Evolutionary conservation across 2,888 invertebrate species (phyloP).

Genomic region (Eilema depressum): DNA sequence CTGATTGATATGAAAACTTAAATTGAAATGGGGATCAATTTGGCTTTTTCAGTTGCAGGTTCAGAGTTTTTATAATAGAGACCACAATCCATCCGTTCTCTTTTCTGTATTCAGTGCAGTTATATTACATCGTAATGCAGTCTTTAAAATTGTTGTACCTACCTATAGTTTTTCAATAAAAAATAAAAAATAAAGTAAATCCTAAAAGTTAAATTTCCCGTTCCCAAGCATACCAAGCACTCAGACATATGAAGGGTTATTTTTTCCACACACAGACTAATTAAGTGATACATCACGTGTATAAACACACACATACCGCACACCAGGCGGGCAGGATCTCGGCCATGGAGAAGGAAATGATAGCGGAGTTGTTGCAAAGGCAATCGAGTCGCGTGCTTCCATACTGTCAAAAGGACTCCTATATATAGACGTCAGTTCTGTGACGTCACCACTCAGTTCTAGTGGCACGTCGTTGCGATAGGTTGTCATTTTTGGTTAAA

Average conservation of each 20-base stretch:
- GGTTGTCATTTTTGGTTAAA: too few species aligned
- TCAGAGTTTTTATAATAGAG: background rate
- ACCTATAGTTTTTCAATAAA: too few species aligned
- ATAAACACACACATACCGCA: slow-evolving; percentile 26
- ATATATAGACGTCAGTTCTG: too few species aligned
- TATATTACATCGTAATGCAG: background rate
- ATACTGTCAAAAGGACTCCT: too few species aligned
- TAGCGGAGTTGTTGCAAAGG: too few species aligned
- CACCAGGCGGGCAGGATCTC: slow-evolving; percentile 25
- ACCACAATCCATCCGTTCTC: background rate
- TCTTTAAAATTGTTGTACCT: background rate
- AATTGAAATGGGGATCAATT: slow-evolving; percentile 3
- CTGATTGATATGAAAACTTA: slow-evolving; percentile 14
- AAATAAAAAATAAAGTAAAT: background rate
- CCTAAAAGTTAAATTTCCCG: background rate
- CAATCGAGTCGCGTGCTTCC: too few species aligned
- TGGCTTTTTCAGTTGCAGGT: background rate
- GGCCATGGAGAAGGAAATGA: too few species aligned
- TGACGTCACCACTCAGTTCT: too few species aligned
- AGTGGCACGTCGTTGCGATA: too few species aligned
- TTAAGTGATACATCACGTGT: slow-evolving; percentile 70
- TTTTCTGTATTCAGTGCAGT: background rate
- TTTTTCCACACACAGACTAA: slow-evolving; percentile 51
- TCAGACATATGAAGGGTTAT: slow-evolving; percentile 38
- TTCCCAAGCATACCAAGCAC: slow-evolving; percentile 34